A percentile compares a stretch with the other conserved stretches of the same genome.
These are phyloP conservation scores for Stenoptilia bipunctidactyla DNA, from an alignment of 2,888 invertebrate species.

Conservation along the genomic window DNA sequence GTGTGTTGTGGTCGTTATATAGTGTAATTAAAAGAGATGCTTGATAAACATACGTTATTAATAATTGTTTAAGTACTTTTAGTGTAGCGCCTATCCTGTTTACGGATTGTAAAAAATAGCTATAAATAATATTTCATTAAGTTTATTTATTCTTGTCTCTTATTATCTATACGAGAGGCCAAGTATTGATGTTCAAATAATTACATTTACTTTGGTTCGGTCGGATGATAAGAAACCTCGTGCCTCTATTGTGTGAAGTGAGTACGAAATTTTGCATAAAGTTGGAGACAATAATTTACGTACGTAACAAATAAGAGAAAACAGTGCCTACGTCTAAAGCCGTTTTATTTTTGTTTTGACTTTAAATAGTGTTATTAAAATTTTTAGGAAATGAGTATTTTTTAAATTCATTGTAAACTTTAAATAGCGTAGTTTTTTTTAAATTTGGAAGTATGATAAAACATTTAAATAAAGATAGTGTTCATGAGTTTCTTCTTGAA, in stretches of 20 bases:
- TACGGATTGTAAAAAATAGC: too few species aligned
- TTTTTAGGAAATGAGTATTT: background rate
- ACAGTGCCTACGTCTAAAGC: too few species aligned
- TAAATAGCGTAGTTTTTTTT: slow-evolving; percentile 1
- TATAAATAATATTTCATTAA: background rate
- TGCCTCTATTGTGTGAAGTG: slow-evolving; percentile 19
- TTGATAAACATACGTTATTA: too few species aligned
- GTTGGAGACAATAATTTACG: too few species aligned
- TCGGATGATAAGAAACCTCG: slow-evolving; percentile 23
- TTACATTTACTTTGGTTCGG: slow-evolving; percentile 22
- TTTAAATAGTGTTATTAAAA: background rate
- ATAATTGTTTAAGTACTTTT: too few species aligned
- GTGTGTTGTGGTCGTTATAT: too few species aligned
- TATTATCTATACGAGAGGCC: slow-evolving; percentile 38
- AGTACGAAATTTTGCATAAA: slow-evolving; percentile 11
- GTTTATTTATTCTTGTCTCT: slow-evolving; percentile 24
- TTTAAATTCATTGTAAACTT: background rate
- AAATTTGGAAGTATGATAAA: slow-evolving; percentile 37
- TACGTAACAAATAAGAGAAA: too few species aligned
- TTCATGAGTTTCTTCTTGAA: slow-evolving; percentile 46
- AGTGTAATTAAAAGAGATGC: too few species aligned
- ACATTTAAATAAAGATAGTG: slow-evolving; percentile 40
- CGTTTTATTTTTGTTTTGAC: too few species aligned
- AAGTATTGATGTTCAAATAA: slow-evolving; percentile 32
- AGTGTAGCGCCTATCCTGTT: too few species aligned